Conservation (phyloP, 2,888 invertebrate genomes). For the Acrobasis repandana region DNA sequence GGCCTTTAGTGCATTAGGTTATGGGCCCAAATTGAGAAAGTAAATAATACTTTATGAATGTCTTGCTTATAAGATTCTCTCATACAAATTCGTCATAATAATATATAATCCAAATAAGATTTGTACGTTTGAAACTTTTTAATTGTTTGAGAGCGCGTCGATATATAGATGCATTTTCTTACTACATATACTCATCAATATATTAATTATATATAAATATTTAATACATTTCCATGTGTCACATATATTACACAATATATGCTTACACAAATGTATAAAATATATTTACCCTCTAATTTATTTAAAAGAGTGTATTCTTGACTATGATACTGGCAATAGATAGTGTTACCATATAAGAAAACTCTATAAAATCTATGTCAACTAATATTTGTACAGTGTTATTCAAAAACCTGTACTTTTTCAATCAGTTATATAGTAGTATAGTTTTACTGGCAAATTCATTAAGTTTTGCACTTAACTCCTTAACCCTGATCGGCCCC, state of each 20-base stretch:
- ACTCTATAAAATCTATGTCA: slow-evolving; percentile 5
- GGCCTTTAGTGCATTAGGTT: background rate
- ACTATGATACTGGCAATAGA: background rate
- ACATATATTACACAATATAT: background rate
- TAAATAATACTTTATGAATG: no score
- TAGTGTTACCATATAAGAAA: slow-evolving; percentile 28
- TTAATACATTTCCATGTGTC: background rate
- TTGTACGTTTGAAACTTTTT: no score
- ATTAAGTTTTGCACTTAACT: no score
- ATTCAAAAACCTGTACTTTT: no score
- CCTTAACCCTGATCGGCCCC: no score
- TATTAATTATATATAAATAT: background rate
- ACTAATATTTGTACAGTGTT: background rate
- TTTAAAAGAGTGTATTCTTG: background rate
- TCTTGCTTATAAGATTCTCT: no score
- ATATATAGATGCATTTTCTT: background rate
- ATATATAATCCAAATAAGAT: no score
- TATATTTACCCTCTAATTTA: slow-evolving; percentile 7
- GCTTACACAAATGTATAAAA: background rate
- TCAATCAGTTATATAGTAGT: no score
- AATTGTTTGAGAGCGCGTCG: background rate
- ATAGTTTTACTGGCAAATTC: no score
- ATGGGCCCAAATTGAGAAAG: background rate
- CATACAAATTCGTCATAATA: no score
- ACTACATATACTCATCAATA: background rate